Conservation (phyloP, 2,113 vertebrate genomes). For the Hyaena hyaena region DNA sequence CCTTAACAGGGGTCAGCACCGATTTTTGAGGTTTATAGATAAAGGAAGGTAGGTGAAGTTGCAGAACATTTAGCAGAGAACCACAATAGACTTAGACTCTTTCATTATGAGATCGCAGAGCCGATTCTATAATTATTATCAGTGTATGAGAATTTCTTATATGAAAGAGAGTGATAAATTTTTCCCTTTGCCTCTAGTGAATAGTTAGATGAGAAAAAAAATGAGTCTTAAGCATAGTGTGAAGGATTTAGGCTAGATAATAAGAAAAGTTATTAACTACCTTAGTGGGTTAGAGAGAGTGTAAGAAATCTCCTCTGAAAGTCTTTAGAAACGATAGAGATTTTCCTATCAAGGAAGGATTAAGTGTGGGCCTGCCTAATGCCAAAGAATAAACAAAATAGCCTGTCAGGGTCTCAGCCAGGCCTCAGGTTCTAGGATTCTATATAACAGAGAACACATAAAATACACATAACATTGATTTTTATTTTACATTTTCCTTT, state of each 20-base stretch:
- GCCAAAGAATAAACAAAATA: conserved; percentile 66
- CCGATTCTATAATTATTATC: conserved; percentile 58
- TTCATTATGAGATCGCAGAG: conserved; percentile 34
- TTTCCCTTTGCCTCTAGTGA: not conserved
- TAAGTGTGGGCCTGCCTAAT: conserved; percentile 59
- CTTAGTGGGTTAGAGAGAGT: conserved; percentile 55
- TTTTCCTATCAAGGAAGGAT: conserved; percentile 71
- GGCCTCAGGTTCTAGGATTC: not conserved
- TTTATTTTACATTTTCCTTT: conserved; percentile 68
- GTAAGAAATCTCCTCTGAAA: conserved; percentile 65
- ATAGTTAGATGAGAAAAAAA: conserved; percentile 44
- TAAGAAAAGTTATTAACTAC: conserved; percentile 77
- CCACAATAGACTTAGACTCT: conserved; percentile 14
- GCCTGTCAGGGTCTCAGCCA: not conserved
- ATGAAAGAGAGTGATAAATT: conserved; percentile 19
- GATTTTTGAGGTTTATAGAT: conserved; percentile 39
- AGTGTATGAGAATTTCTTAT: conserved; percentile 2
- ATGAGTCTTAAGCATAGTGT: conserved; percentile 43
- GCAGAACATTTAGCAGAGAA: conserved; percentile 39
- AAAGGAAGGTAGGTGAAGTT: conserved; percentile 46
- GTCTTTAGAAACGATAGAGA: conserved; percentile 74
- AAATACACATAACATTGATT: conserved; percentile 66
- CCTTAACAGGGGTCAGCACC: not conserved
- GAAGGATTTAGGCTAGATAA: conserved; percentile 73
- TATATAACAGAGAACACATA: conserved; percentile 28